phyloP scores from a whole-genome alignment of 2,888 invertebrate genomes.

The Lasioglossum figueresi region DNA sequence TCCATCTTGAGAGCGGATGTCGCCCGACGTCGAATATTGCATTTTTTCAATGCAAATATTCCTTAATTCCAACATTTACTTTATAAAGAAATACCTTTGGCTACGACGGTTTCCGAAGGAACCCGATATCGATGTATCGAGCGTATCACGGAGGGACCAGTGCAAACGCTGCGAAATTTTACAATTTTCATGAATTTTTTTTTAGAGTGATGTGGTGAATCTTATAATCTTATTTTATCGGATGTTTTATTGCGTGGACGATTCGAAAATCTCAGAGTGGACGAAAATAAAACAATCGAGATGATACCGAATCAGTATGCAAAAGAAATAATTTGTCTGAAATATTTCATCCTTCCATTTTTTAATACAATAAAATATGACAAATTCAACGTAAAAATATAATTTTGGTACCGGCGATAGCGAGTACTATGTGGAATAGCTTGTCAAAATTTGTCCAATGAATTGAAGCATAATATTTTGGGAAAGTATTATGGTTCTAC shows the following conservation, averaged over 20 bases:
- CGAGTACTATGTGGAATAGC: background rate
- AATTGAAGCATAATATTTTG: background rate
- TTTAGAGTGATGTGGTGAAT: background rate
- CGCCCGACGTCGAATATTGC: background rate
- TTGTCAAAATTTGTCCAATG: background rate
- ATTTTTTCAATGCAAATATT: constrained; percentile 5
- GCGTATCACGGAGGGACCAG: background rate
- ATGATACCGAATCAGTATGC: background rate
- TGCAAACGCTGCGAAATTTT: background rate
- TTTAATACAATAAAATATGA: background rate
- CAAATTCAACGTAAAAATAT: background rate
- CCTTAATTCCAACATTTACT: constrained; percentile 4
- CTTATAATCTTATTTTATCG: background rate
- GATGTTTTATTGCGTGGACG: background rate
- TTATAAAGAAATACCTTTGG: background rate
- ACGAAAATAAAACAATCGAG: background rate
- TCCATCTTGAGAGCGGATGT: background rate
- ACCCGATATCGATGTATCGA: background rate
- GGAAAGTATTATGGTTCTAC: background rate
- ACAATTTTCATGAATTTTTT: background rate
- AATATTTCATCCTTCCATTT: background rate
- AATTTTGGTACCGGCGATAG: too few relatives aligned
- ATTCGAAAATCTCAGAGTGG: background rate
- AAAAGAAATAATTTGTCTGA: background rate
- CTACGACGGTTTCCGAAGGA: background rate